These are phyloP conservation scores for Hypsibius dujardini DNA, from an alignment of 1,140 invertebrate species.

Conservation along the genomic window DNA sequence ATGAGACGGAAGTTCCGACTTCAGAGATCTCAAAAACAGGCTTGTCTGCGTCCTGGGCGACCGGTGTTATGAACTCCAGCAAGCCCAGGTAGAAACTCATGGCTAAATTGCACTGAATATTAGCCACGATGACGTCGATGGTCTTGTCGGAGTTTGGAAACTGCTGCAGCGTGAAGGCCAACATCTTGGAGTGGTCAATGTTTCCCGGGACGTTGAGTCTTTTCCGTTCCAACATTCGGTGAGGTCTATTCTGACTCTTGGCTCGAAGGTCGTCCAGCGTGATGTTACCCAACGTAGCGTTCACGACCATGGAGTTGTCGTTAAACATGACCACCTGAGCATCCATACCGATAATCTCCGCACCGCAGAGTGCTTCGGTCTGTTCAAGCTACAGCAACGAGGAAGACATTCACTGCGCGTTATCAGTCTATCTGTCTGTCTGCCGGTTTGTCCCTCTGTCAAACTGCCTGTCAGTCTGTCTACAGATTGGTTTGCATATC, in stretches of 20 bases:
- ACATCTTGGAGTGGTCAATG: background rate
- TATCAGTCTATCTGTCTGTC: too few relatives aligned
- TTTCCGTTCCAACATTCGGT: constrained; percentile 11
- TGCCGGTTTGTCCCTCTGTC: too few relatives aligned
- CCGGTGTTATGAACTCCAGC: background rate
- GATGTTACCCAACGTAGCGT: constrained; percentile 25
- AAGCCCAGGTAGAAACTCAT: constrained; percentile 14
- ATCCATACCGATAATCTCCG: constrained; percentile 25
- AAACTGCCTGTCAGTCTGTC: too few relatives aligned
- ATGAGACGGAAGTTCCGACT: background rate
- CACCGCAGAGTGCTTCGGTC: constrained; percentile 24
- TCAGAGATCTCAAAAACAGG: background rate
- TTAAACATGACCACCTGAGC: constrained; percentile 27
- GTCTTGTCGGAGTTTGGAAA: background rate
- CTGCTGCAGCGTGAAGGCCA: background rate
- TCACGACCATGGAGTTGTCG: constrained; percentile 24
- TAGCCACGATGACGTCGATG: background rate
- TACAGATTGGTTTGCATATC: too few relatives aligned
- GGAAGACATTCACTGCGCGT: too few relatives aligned
- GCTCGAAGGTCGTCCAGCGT: constrained; percentile 29
- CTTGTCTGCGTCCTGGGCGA: background rate
- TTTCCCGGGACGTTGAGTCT: background rate
- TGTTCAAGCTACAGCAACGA: background rate
- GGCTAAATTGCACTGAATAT: background rate
- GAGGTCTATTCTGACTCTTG: constrained; percentile 9